Base-by-base conservation (phyloP, 2,888 invertebrate genomes). In the Actias luna region DNA sequence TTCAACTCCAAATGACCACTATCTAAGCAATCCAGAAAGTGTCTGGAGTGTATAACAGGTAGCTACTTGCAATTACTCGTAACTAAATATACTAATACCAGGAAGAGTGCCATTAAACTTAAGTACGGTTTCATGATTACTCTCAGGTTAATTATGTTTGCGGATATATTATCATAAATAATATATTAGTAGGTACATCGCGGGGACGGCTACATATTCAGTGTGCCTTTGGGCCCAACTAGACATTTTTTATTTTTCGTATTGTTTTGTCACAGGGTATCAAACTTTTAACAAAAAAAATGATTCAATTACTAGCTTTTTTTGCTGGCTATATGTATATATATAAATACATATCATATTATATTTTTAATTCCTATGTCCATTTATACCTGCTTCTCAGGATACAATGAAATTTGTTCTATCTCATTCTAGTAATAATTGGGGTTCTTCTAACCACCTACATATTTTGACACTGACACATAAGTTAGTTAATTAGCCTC, bases 61-160 rank as follows among this genome's bases (percentile, higher is more conserved):
- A 46, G 10, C 12, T 50, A 50, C 12, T 25, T 50, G 14, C 7
- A 50, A 50, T 50, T 10, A 14, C 46, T 50, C 25, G 46, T 50
- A 50, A 50, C 46, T 22, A 50, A 50, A 25, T 50, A 50, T 50
- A 50, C 25, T 22, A 12, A n/a, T n/a, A 50, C 25, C 57, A 36
- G 33, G 33, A 27, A 42, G 35, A 14, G 27, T 18, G 58, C 31
- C 46, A 60, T 60, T 35, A 60, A 50, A 60, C 33, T n/a, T 50
- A 50, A 60, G 33, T 35, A 59, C 35, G 52, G 55, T 29, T 29
- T 29, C 29, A 55, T 29, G 46, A 50, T 50, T 50, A 8, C 46
- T 50, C 46, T 50, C 12, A 22, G 25, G 25, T 50, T 50, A 50
- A 50, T 50, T 25, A 50, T 25, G 46, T 25, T 50, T 22, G 22